Base-by-base conservation (phyloP, 2,888 invertebrate genomes). In the Lasioglossum calceatum region DNA sequence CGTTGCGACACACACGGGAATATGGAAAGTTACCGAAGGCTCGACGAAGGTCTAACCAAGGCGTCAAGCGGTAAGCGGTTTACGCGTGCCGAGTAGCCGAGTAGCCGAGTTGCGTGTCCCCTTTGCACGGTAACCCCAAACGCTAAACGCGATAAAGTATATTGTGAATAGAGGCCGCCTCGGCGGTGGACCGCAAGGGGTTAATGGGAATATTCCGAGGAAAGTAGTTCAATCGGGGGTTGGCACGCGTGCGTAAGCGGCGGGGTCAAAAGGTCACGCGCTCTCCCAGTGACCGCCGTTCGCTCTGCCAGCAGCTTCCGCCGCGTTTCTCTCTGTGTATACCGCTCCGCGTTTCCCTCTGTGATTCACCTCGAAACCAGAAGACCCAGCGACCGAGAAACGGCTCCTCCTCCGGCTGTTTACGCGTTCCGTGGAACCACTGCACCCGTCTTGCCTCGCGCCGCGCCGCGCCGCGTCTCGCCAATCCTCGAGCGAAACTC, bases 211-310 rank as follows among this genome's bases (percentile, higher is more conserved):
- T 76, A 72, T 85, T 85, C 76, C 73, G 84, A 76, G 77, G 42
- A 73, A 47, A 50, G 71, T 61, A 36, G 36, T 67, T 19, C 74
- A 70, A 75, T 71, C 54, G 74, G 78, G 81, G 81, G 72, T 78
- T 79, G 81, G 86, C 75, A 75, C 67, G 77, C 77, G 86, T 73
- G 82, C 44, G 82, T 78, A 80, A 75, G 73, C 71, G 78, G 47
- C 74, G 86, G 74, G 87, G 87, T 87, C 87, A 87, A 87, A 87
- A 87, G 87, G 82, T 87, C 87, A 87, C 87, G 72, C 77, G 80
- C 61, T 44, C 75, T 72, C 73, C 77, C 39, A 44, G 54, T 81
- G 76, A 79, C 81, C 80, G 70, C 50, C 77, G 27, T 47, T 71
- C 27, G 44, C 54, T 36, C 61, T 42, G 23, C 39, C 70, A 39